Evolutionary conservation across 2,113 vertebrate genomes (phyloP).

Genomic region (Penelope pileata): DNA sequence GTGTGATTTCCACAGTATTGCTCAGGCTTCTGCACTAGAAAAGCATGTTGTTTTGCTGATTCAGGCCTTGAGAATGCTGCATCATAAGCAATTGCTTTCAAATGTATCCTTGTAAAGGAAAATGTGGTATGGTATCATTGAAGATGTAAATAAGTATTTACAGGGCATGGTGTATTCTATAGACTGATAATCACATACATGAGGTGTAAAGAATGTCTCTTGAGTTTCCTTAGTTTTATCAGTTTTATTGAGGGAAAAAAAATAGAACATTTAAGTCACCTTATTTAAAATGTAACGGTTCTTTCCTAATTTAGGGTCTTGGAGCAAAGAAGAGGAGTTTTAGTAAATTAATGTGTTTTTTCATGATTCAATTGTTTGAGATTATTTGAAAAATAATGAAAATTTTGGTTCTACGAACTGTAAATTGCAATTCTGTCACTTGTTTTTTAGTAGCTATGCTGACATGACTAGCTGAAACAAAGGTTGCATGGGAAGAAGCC

Average conservation of each 20-base stretch:
- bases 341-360: constrained; percentile 41
- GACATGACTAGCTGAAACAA: background rate
- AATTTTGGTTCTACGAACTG: constrained; percentile 7
- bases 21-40: constrained; percentile 79
- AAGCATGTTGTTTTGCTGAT: constrained; percentile 81
- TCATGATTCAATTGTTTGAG: background rate
- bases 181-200: constrained; percentile 41
- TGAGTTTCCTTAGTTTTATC: constrained; percentile 36
- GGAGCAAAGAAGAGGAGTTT: constrained; percentile 20
- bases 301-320: constrained; percentile 19
- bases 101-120: constrained; percentile 65
- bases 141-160: constrained; percentile 50
- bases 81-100: constrained; percentile 78
- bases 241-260: constrained; percentile 32
- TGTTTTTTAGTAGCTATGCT: constrained; percentile 38
- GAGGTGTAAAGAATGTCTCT: constrained; percentile 40
- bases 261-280: background rate
- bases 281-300: constrained; percentile 43
- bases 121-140: constrained; percentile 46
- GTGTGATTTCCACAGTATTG: constrained; percentile 75
- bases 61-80: constrained; percentile 82
- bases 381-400: constrained; percentile 14
- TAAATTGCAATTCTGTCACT: background rate
- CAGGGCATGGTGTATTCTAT: constrained; percentile 66
- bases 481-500: background rate